Conservation (phyloP, 35 echinoderm and acorn worm species). For the Diadema setosum region DNA sequence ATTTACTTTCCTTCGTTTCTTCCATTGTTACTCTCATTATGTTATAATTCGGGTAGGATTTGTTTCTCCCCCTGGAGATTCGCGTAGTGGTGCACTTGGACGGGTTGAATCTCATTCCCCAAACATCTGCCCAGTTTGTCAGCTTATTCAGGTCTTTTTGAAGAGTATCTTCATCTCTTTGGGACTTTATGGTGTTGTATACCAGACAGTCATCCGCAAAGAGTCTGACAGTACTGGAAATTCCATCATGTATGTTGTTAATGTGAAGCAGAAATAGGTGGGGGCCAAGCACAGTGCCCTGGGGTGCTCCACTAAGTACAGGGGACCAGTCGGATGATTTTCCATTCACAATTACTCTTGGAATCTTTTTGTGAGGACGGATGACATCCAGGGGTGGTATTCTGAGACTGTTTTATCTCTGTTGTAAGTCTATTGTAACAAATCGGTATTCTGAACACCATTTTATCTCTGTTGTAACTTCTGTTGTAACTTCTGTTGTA, state of each 20-base stretch:
- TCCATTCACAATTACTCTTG: neutral
- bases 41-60: neutral
- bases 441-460: too few species aligned
- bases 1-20: neutral
- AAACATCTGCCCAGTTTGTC: neutral
- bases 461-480: too few species aligned
- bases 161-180: neutral
- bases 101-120: slow-evolving; percentile 1
- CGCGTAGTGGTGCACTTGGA: slow-evolving; percentile 6
- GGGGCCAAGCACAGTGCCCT: neutral
- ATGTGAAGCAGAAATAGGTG: neutral
- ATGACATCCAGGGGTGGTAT: neutral
- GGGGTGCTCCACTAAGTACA: neutral
- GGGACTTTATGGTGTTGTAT: neutral
- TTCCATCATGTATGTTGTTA: neutral
- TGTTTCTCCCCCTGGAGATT: neutral
- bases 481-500: too few species aligned
- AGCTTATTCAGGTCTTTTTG: neutral
- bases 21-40: neutral
- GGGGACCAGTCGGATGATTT: neutral
- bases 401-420: too few species aligned
- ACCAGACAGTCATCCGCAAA: slow-evolving; percentile 12
- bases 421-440: too few species aligned
- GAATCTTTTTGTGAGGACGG: neutral
- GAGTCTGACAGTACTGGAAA: neutral